These are phyloP conservation scores for Apis dorsata DNA, from an alignment of 1,140 invertebrate genomes.

Conservation along the genomic window DNA sequence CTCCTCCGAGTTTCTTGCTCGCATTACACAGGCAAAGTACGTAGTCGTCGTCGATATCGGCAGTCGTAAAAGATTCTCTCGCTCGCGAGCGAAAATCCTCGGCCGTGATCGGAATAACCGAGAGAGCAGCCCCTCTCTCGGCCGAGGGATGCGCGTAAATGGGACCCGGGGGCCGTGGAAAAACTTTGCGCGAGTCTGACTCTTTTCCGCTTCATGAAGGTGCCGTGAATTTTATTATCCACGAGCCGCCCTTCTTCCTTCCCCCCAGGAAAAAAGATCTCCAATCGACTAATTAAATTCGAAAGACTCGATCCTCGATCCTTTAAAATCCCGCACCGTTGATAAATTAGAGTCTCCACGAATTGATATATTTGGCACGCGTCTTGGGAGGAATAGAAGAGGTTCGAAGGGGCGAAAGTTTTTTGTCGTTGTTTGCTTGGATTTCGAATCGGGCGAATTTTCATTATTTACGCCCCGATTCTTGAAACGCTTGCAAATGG, in stretches of 20 bases:
- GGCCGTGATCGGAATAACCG: conserved; percentile 64
- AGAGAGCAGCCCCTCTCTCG: neutral
- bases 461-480: neutral
- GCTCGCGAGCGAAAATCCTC: conserved; percentile 56
- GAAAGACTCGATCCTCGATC: conserved; percentile 15
- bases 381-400: too few species aligned
- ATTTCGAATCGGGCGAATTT: neutral
- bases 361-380: too few species aligned
- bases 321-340: neutral
- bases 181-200: conserved; percentile 51
- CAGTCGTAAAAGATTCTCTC: conserved; percentile 63
- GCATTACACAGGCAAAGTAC: conserved; percentile 62
- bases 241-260: neutral
- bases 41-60: conserved; percentile 64
- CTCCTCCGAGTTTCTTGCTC: neutral
- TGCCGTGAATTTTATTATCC: conserved; percentile 62
- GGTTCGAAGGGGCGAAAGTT: too few species aligned
- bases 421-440: too few species aligned
- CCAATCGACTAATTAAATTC: conserved; percentile 29
- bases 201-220: conserved; percentile 40
- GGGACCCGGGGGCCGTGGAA: conserved; percentile 54
- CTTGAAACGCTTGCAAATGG: conserved; percentile 7
- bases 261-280: too few species aligned
- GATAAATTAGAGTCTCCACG: neutral
- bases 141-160: conserved; percentile 59